Percentiles rank a stretch among this genome's conserved stretches.
Evolutionary conservation across 2,113 vertebrate genomes (phyloP).

Genomic region (Oncorhynchus mykiss): DNA sequence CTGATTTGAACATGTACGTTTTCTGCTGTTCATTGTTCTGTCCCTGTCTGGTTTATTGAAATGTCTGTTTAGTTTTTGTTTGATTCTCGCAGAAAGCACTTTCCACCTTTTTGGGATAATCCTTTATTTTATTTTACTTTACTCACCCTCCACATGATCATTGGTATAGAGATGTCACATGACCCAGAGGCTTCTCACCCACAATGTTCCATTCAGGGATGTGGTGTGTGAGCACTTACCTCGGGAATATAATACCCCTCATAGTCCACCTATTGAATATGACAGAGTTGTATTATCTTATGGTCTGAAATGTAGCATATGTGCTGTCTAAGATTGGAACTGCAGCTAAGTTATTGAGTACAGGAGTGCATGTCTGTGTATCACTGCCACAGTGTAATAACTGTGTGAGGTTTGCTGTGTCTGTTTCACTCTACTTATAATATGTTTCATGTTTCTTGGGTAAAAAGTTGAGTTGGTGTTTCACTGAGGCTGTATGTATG

Average conservation of each 20-base stretch:
- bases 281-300: conserved; percentile 62
- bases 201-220: conserved; percentile 51
- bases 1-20: not conserved
- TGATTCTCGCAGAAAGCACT: conserved; percentile 38
- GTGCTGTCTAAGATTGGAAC: not conserved
- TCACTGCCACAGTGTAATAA: not conserved
- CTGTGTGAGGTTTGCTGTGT: not conserved
- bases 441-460: no score
- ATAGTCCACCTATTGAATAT: conserved; percentile 62
- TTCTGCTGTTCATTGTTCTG: conserved; percentile 3
- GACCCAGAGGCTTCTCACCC: conserved; percentile 58
- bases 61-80: not conserved
- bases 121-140: not conserved
- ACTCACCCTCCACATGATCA: conserved; percentile 9
- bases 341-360: conserved; percentile 8
- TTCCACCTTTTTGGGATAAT: not conserved
- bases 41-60: not conserved
- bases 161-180: not conserved
- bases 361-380: not conserved
- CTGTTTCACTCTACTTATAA: not conserved
- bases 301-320: conserved; percentile 26
- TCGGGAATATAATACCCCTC: conserved; percentile 61
- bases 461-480: not conserved
- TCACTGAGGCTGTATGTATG: not conserved
- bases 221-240: conserved; percentile 38